phyloP scores from a whole-genome alignment of 1,140 invertebrate genomes.

The Melanaphis sacchari region DNA sequence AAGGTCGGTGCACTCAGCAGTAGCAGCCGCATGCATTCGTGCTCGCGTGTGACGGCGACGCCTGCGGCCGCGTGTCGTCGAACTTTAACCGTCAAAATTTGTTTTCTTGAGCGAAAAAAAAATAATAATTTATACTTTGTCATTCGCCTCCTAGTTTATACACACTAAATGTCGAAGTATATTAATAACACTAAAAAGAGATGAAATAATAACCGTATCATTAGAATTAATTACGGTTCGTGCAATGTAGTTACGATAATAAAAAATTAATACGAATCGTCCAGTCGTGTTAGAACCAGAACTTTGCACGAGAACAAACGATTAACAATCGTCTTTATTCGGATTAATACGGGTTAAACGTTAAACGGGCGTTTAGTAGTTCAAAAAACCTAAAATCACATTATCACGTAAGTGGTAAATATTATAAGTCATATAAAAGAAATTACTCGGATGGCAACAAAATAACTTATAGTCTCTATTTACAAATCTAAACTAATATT shows the following conservation, averaged over 20 bases:
- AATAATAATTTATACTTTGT: background rate
- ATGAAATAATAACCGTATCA: background rate
- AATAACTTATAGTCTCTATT: too few relatives aligned
- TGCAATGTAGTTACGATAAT: background rate
- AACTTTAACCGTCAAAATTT: slow-evolving; percentile 25
- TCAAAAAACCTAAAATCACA: too few relatives aligned
- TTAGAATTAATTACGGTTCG: background rate
- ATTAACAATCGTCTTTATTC: too few relatives aligned
- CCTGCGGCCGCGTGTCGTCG: background rate
- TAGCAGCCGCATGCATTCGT: background rate
- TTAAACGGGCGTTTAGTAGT: too few relatives aligned
- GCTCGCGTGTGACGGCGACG: slow-evolving; percentile 2
- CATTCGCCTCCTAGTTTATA: background rate
- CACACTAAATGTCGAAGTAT: background rate
- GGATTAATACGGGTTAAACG: too few relatives aligned
- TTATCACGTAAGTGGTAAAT: too few relatives aligned
- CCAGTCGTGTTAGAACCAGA: background rate
- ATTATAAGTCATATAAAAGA: too few relatives aligned
- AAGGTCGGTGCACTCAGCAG: slow-evolving; percentile 36
- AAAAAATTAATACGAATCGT: background rate
- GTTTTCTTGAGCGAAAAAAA: background rate
- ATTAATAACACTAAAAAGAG: background rate
- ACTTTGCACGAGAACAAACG: too few relatives aligned
- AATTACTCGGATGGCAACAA: too few relatives aligned
- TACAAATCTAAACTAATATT: too few relatives aligned